Evolutionary conservation across 2,888 invertebrate species (phyloP), one percentile per base, ranked within the genome.

Genomic region (Caenorhabditis afra): DNA sequence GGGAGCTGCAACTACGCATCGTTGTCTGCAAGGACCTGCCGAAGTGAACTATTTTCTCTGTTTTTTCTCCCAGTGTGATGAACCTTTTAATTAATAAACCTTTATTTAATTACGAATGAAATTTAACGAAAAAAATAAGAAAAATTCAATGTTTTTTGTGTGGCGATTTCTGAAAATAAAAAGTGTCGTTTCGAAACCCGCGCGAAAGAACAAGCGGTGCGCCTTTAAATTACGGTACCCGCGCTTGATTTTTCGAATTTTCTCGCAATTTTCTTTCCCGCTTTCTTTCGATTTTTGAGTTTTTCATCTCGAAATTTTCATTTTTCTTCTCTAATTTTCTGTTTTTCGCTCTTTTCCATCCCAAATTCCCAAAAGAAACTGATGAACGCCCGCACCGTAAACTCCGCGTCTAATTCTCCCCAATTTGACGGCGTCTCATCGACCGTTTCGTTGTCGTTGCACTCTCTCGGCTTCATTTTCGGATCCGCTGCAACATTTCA

Each of bases 1-100:
- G 79, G 79, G 66, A 79, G 16, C 62, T 79, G 18, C 67, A 73
- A 37, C 65, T 79, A 8, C 57, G 74, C 7, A 18, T 74, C 20
- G 18, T 65, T 16, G 68, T 79, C n/a, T 64, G 62, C 41, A 66
- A 75, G 16, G 75, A 75, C 37, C 52, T 75, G 22, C 65, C 65
- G 2, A 61, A 66, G 14, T 75, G 11, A 11, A 29, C n/a, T n/a
- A n/a, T n/a, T n/a, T n/a, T n/a, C n/a, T n/a, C n/a, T n/a, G n/a
- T n/a, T n/a, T n/a, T n/a, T n/a, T n/a, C n/a, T n/a, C n/a, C n/a
- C n/a, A n/a, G n/a, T n/a, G n/a, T n/a, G n/a, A n/a, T n/a, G n/a
- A n/a, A n/a, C n/a, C n/a, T n/a, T n/a, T n/a, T n/a, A n/a, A n/a
- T n/a, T n/a, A n/a, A n/a, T n/a, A 41, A 41, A 3, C 11, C 14